These are phyloP conservation scores for Cyprinus carpio DNA, from an alignment of 2,113 vertebrate species.

Conservation along the genomic window DNA sequence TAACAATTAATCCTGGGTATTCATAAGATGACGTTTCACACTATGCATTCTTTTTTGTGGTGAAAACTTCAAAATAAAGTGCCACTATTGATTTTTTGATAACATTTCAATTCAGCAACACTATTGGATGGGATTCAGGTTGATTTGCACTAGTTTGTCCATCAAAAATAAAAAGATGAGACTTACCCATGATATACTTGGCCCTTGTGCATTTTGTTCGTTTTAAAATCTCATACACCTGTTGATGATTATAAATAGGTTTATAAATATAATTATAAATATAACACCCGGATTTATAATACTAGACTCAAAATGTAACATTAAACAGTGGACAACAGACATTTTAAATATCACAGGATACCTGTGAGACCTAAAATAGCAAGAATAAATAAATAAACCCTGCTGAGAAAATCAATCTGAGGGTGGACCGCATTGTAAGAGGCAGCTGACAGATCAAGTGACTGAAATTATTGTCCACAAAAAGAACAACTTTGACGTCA, in stretches of 20 bases:
- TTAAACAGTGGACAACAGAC: background rate
- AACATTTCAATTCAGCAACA: background rate
- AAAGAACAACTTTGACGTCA: conserved; percentile 1
- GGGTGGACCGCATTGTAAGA: background rate
- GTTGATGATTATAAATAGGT: conserved; percentile 26
- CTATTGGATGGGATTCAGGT: background rate
- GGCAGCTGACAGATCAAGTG: conserved; percentile 1
- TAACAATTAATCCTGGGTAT: too few relatives aligned
- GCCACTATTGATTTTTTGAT: background rate
- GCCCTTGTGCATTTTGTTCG: conserved; percentile 86
- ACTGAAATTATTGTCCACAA: background rate
- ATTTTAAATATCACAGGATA: background rate
- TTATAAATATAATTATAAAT: background rate
- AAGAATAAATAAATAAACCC: background rate
- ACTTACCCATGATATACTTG: conserved; percentile 92
- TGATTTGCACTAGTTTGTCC: background rate
- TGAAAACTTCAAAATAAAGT: background rate
- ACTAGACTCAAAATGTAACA: background rate
- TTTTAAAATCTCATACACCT: conserved; percentile 95
- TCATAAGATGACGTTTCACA: too few relatives aligned
- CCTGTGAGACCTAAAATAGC: background rate
- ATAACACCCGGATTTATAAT: background rate
- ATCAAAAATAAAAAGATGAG: background rate
- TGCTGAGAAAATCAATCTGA: background rate
- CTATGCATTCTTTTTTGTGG: too few relatives aligned